Base-by-base conservation (phyloP, 1,140 invertebrate genomes). In the Chrysoperla carnea region DNA sequence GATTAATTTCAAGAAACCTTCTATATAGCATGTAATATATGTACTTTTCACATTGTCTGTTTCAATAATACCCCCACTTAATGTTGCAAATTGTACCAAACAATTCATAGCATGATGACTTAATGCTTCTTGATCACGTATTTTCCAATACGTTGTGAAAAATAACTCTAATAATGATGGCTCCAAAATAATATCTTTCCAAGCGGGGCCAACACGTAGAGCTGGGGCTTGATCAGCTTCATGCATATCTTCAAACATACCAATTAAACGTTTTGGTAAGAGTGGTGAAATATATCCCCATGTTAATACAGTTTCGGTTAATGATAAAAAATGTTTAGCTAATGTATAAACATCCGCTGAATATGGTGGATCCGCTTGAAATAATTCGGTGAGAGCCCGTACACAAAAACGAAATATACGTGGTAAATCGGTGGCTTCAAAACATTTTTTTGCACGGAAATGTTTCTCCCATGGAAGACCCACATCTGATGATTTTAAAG, bases 391-490 rank as follows among this genome's bases (percentile, higher is more conserved):
- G 8, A 60, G 41, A 14, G 61, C 46, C 37, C 50, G 49, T 4
- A 62, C 28, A 43, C 53, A 56, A 50, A 62, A 60, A 35, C 54
- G 43, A 58, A 91, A 88, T 52, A 91, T 87, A 48, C 73, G 69
- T 50, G 79, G 81, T 44, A 92, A 62, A 58, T 87, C 81, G 44
- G 68, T 69, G 28, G 64, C 72, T 67, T 92, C 84, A 73, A 92
- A 92, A 36, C 80, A 70, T 52, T 77, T 78, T 59, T 91, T 92
- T 17, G 82, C 76, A 55, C 75, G 75, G 48, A 80, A 78, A 61
- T 91, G 85, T n/a, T 78, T 72, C 62, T 87, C 84, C 81, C 81
- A 90, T 11, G 84, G 78, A 35, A 92, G 59, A 8, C 85, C 84
- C 36, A 88, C 77, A 64, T 87, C 84, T 14, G 82, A 79, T 6